Base-by-base conservation (phyloP, 2,888 invertebrate species). In the Flexamia atlantica region DNA sequence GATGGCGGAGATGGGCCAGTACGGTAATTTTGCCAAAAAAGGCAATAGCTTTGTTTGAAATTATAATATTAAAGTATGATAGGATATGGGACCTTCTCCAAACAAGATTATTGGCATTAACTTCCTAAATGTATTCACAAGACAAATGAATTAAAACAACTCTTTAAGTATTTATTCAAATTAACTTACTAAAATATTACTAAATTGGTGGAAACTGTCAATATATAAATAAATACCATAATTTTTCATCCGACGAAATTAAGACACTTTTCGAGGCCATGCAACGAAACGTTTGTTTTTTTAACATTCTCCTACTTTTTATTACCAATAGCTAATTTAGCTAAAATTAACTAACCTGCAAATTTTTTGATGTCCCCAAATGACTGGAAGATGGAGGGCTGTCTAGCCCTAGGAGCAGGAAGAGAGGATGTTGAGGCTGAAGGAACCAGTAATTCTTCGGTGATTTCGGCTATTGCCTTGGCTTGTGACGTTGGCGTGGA, bases 141-240 rank as follows among this genome's bases (percentile, higher is more conserved):
- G n/a, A 53, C 53, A 53, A 53, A 53, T 53, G 4, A 53, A 53
- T 53, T 53, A 53, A 53, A 53, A 53, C 3, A 53, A 53, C 53
- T 53, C 23, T 53, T 53, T 53, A 53, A 53, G 53, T 53, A 53
- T 53, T 53, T 20, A 53, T 53, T 53, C 53, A 53, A 53, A 53
- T 53, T n/a, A n/a, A n/a, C n/a, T n/a, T 53, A 53, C 53, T 53
- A 53, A 53, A 53, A 53, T 53, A 53, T 53, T 53, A 53, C 53
- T 53, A 53, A 53, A 53, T 53, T 53, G 53, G 53, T 53, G 53
- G 4, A 53, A 53, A 53, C 53, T 53, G 53, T 53, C 53, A 53
- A 53, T 53, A 53, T 14, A 53, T 12, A 53, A 53, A 53, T 53
- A 53, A 53, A 53, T 53, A 53, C 53, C 53, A 23, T 53, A 53